Conservation (phyloP, 2,113 vertebrate species). For the Columbina picui region DNA sequence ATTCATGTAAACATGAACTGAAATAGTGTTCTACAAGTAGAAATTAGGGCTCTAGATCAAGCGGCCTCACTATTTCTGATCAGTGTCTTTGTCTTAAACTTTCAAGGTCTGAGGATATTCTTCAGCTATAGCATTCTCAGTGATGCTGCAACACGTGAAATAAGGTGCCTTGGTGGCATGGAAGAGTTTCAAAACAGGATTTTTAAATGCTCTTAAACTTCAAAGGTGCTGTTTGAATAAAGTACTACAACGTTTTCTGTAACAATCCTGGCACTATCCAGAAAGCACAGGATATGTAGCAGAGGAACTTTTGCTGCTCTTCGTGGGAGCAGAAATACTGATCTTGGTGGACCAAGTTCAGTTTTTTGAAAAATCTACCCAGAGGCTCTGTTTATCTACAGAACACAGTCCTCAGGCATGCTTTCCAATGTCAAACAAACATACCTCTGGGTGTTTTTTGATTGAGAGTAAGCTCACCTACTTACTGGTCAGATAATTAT, state of each 20-base stretch:
- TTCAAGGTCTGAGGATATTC: not conserved
- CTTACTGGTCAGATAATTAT: constrained; percentile 5
- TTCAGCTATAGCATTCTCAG: not conserved
- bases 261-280: not conserved
- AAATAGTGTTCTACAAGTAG: not conserved
- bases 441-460: not conserved
- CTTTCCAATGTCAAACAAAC: not conserved
- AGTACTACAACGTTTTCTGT: accelerated
- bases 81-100: not conserved
- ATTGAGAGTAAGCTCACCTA: not conserved
- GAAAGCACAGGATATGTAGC: not conserved
- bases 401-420: not conserved
- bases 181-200: not conserved
- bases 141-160: not conserved
- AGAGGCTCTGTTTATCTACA: not conserved
- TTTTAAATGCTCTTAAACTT: not conserved
- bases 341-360: not conserved
- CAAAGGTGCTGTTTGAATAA: not conserved
- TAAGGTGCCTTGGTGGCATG: not conserved
- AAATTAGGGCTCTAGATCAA: not conserved
- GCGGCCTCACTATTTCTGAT: not conserved
- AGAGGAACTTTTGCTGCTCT: not conserved
- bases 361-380: not conserved
- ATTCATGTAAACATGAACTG: not conserved
- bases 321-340: not conserved